Conservation (phyloP, 2,113 vertebrate genomes). For the Acrocephalus arundinaceus region DNA sequence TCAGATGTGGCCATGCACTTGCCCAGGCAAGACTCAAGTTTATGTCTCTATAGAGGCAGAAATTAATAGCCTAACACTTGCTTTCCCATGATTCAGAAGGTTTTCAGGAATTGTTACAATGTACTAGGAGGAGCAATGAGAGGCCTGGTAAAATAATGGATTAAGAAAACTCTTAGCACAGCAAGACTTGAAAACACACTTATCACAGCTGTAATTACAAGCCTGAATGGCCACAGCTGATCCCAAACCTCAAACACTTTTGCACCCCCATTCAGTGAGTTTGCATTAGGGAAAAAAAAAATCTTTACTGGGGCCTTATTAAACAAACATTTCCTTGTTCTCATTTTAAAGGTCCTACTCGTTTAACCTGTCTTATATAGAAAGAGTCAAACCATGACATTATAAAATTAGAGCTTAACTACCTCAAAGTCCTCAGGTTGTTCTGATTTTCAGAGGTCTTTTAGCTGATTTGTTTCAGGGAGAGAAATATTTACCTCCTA, state of each 20-base stretch:
- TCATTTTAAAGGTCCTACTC: constrained; percentile 8
- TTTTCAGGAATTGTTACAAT: neutral
- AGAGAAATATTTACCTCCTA: neutral
- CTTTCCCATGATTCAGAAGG: neutral
- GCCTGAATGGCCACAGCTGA: constrained; percentile 25
- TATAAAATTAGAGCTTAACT: neutral
- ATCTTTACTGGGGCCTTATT: neutral
- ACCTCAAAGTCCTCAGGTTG: neutral
- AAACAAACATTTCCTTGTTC: constrained; percentile 1
- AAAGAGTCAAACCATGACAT: neutral
- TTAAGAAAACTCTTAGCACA: constrained; percentile 25
- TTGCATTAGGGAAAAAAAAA: neutral
- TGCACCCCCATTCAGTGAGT: neutral
- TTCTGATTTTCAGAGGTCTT: neutral
- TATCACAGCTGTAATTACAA: constrained; percentile 52
- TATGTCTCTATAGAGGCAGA: neutral
- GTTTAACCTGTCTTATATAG: neutral
- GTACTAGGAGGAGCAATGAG: neutral
- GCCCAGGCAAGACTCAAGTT: neutral
- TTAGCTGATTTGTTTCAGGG: neutral
- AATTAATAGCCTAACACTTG: neutral
- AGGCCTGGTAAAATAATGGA: constrained; percentile 4
- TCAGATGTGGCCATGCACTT: neutral
- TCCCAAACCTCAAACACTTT: neutral
- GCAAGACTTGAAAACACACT: constrained; percentile 14